Base-by-base conservation (phyloP, 1,140 invertebrate genomes). In the Zaprionus africanus region DNA sequence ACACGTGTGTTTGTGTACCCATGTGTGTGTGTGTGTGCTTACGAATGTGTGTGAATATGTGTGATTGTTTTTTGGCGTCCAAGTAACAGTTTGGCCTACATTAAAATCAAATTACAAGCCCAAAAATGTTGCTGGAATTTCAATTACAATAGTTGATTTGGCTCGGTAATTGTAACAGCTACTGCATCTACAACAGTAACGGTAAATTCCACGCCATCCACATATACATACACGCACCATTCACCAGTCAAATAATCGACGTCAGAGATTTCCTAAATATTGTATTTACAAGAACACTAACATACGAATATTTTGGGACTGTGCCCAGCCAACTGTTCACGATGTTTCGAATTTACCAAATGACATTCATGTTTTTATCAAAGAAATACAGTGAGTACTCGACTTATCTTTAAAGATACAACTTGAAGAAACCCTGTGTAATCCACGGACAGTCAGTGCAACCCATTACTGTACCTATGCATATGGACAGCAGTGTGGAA, bases 101-200 rank as follows among this genome's bases (percentile, higher is more conserved):
- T 82, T 81, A 81, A 82, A 81, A 81, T 82, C 79, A 82, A 81
- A 81, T 81, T 81, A 81, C 79, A 49, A 67, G 68, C 19, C 68
- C 59, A 62, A 82, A 82, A 81, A 82, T 81, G 59, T 61, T 57
- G 54, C 63, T 57, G 79, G 80, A 81, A 81, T 81, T 81, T 81
- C 79, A 82, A 82, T 81, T 81, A 81, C 80, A 82, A 81, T 81
- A 73, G 68, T 60, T 65, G 74, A 78, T 73, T 71, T 69, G 69
- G 36, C 31, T 17, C 49, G 54, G 38, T 17, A 24, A 24, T 46
- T 12, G 36, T 43, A 61, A 28, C 19, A 17, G n/a, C 46, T 49
- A 51, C 46, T 22, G 17, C 43, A 22, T 17, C 38, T n/a, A 41
- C 5, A 41, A n/a, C 43, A 41, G 5, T n/a, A 41, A 61, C 64